Conservation (phyloP, 1,140 invertebrate genomes). For the Bombyx mori region DNA sequence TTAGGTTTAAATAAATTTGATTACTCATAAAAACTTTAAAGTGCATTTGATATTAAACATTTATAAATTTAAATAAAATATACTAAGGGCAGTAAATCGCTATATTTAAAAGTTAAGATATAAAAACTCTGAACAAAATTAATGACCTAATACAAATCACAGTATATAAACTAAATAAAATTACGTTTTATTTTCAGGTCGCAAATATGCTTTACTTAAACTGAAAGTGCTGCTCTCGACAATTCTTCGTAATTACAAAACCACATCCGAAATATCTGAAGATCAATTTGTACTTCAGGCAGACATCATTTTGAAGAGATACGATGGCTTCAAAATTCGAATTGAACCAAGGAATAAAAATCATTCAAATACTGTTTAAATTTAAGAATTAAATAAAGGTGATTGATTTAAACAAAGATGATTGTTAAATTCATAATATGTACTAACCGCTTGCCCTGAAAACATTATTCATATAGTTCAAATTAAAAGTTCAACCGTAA, state of each 20-base stretch:
- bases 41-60: too few relatives aligned
- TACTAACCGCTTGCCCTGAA: too few relatives aligned
- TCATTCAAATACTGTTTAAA: too few relatives aligned
- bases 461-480: too few relatives aligned
- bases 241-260: slow-evolving; percentile 86
- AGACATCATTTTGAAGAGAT: slow-evolving; percentile 87
- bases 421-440: too few relatives aligned
- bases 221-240: slow-evolving; percentile 86
- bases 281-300: slow-evolving; percentile 82
- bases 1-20: slow-evolving; percentile 54
- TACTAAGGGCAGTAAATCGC: too few relatives aligned
- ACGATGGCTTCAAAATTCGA: slow-evolving; percentile 81
- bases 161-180: slow-evolving; percentile 29
- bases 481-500: too few relatives aligned
- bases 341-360: slow-evolving; percentile 80
- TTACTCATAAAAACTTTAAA: slow-evolving; percentile 23
- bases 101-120: slow-evolving; percentile 65
- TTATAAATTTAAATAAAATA: too few relatives aligned
- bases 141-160: slow-evolving; percentile 58
- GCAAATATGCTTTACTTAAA: slow-evolving; percentile 91
- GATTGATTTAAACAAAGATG: too few relatives aligned
- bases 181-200: slow-evolving; percentile 63
- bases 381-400: too few relatives aligned
- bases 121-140: slow-evolving; percentile 63
- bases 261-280: slow-evolving; percentile 77